Base-by-base conservation (phyloP, 2,113 vertebrate species). In the Cololabis saira region DNA sequence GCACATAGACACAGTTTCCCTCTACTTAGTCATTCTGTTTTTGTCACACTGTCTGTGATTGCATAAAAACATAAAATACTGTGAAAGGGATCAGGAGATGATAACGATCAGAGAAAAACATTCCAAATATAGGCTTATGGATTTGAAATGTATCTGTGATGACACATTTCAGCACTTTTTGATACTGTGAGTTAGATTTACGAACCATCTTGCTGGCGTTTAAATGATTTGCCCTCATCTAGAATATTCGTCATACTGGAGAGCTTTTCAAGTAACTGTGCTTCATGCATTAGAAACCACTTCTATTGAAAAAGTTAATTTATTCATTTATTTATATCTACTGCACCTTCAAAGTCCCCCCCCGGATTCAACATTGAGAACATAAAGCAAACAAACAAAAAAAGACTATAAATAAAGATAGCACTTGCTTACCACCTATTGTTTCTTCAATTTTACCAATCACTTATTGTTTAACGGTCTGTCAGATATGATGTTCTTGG, bases 11-110 rank as follows among this genome's bases (percentile, higher is more conserved):
- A 67, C 56, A 44, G 54, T 65, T 49, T 67, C 64, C 65, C 13
- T 76, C 62, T 53, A 71, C 78, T 88, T 82, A 81, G 63, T 61
- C 60, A 87, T 86, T 89, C 82, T 67, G 74, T 77, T 85, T 84
- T 80, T 71, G 78, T 76, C 76, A 57, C 55, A 64, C 63, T 64
- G 64, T 74, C 73, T 64, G 61, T 24, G 57, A 82, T 76, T 74
- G 50, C 67, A 74, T 65, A 65, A 74, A 75, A 80, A 72, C 74
- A 73, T 69, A 74, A 83, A 79, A 84, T 51, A 69, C 69, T 47
- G 57, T 41, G 60, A 50, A 33, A 58, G 53, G 70, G 43, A 73
- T 82, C 67, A 64, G 33, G 50, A 78, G 60, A 76, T 6, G 70
- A 86, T 81, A 80, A 87, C 65, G 48, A 87, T 85, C 58, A 50